Conservation (phyloP, 2,888 invertebrate species). For the Perizoma affinitatum region DNA sequence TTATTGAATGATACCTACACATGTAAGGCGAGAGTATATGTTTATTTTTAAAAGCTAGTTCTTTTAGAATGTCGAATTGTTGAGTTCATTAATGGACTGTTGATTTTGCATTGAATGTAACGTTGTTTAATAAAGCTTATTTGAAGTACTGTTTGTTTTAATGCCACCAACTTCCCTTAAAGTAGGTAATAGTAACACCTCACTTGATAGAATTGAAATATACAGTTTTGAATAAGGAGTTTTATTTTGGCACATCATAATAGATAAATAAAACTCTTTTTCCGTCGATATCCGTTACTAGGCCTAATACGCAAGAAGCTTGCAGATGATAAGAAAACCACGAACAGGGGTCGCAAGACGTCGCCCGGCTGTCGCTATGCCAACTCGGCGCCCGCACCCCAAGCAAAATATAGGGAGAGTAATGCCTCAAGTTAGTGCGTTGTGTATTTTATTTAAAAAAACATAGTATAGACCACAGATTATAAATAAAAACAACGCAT, state of each 20-base stretch:
- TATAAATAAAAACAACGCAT: too few species aligned
- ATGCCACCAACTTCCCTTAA: not conserved
- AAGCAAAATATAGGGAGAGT: slow-evolving; percentile 54
- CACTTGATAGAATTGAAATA: too few species aligned
- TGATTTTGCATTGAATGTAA: slow-evolving; percentile 35
- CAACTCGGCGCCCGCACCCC: slow-evolving; percentile 27
- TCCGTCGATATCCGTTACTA: not conserved
- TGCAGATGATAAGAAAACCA: slow-evolving; percentile 28
- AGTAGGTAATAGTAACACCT: not conserved
- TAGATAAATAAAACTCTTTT: not conserved
- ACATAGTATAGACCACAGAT: too few species aligned
- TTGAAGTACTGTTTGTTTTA: slow-evolving; percentile 40
- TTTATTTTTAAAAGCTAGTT: not conserved
- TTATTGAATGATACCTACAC: not conserved
- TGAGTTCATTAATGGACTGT: slow-evolving; percentile 39
- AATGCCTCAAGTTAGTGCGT: slow-evolving; percentile 58
- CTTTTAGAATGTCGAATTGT: slow-evolving; percentile 1
- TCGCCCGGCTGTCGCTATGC: slow-evolving; percentile 28
- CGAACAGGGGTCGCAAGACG: slow-evolving; percentile 15
- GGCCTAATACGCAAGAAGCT: slow-evolving; percentile 15
- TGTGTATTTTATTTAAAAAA: not conserved
- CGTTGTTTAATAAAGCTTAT: slow-evolving; percentile 43
- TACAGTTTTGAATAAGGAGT: too few species aligned
- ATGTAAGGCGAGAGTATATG: not conserved
- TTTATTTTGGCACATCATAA: not conserved